A percentile compares a stretch with the other conserved stretches of the same genome.
These are phyloP conservation scores for Steinernema scapterisci DNA, from an alignment of 2,888 invertebrate genomes.

Conservation along the genomic window DNA sequence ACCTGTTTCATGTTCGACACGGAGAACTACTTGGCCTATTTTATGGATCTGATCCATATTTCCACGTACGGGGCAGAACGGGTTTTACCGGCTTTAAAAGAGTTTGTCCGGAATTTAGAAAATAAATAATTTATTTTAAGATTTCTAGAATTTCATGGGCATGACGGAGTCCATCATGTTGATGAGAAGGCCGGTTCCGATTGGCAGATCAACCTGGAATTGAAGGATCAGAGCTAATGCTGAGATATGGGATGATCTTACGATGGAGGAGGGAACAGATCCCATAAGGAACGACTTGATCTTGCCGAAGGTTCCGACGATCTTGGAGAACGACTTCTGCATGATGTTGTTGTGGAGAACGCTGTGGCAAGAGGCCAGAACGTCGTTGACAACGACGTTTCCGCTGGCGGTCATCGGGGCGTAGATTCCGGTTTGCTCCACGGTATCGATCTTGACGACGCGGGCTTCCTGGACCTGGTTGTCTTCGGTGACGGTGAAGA, in stretches of 20 bases:
- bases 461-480: conserved; percentile 36
- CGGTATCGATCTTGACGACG: conserved; percentile 44
- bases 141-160: too few relatives aligned
- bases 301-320: conserved; percentile 30
- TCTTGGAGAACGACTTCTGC: conserved; percentile 54
- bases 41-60: neutral
- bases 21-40: neutral
- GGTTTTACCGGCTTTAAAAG: neutral
- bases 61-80: neutral
- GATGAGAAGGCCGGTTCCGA: too few relatives aligned
- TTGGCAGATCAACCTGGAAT: too few relatives aligned
- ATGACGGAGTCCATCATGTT: too few relatives aligned
- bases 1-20: neutral
- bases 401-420: conserved; percentile 54
- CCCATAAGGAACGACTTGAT: neutral
- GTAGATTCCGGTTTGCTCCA: conserved; percentile 55
- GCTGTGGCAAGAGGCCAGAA: conserved; percentile 58
- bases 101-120: neutral
- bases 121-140: too few relatives aligned
- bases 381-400: conserved; percentile 55
- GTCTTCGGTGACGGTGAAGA: conserved; percentile 38
- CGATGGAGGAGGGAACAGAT: too few relatives aligned
- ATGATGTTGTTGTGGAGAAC: conserved; percentile 48
- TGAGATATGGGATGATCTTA: too few relatives aligned
- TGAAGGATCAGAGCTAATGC: too few relatives aligned